Percentiles rank a stretch among this genome's conserved stretches.
These are phyloP conservation scores for Ptychobarbus kaznakovi DNA, from an alignment of 2,797 vertebrate species.

Conservation along the genomic window DNA sequence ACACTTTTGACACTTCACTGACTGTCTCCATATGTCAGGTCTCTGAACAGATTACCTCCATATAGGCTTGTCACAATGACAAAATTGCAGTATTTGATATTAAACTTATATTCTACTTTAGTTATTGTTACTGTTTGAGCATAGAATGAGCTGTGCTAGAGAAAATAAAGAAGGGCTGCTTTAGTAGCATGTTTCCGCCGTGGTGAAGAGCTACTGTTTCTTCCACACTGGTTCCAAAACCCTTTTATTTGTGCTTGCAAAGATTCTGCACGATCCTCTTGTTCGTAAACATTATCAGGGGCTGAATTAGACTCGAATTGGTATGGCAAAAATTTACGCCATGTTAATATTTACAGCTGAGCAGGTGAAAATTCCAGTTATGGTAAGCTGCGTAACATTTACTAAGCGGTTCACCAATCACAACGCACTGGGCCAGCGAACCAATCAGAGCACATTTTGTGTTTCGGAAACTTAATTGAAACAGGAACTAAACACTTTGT, in stretches of 20 bases:
- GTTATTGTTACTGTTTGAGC: neutral
- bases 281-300: no score
- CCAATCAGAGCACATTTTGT: neutral
- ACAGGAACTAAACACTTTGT: no score
- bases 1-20: slow-evolving; percentile 5
- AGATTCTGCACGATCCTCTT: no score
- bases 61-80: neutral
- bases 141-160: neutral
- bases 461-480: no score
- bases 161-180: no score
- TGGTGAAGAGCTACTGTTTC: no score
- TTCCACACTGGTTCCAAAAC: no score
- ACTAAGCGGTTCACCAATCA: neutral
- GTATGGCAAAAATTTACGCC: no score
- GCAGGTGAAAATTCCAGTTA: neutral
- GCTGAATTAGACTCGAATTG: no score
- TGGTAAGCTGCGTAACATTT: neutral
- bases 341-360: neutral
- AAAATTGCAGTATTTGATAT: neutral
- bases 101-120: neutral
- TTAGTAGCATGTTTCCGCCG: no score
- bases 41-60: neutral
- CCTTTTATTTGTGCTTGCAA: no score
- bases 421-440: no score
- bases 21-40: slow-evolving; percentile 1